Evolutionary conservation across 2,797 vertebrate genomes (phyloP), one percentile per base, ranked within the genome.

Genomic region (Hapalemur alaotrensis): DNA sequence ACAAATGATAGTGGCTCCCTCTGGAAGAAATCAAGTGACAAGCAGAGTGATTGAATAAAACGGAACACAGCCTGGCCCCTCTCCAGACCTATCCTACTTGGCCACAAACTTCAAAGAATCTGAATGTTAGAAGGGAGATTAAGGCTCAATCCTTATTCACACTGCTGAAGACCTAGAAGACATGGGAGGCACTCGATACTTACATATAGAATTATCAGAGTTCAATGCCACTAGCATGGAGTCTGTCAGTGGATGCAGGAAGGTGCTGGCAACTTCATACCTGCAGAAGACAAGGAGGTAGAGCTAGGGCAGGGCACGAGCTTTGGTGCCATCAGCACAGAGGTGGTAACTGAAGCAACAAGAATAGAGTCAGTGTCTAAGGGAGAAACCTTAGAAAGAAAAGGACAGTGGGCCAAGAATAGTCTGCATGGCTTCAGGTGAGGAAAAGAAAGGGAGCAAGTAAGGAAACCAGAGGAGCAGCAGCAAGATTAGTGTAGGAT

Each of bases 1-100:
- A 91, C 57, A 92, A 91, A 95, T 92, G 52, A 82, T 1, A 93
- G 22, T 95, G 67, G 38, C 35, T 97, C 70, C 65, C 93, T 28
- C 43, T 78, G 72, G 93, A 84, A 93, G 32, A 90, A 95, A 96
- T 46, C 43, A 95, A 85, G 18, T 82, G 50, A 89, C n/a, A 93
- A 57, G 43, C 41, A 81, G 50, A 85, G 30, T 72, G 48, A 91
- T 0, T 70, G 18, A 93, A 88, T 54, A 89, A 97, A 91, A 82
- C 18, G 9, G 18, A 79, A 25, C 57, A 50, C 20, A 67, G n/a
- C 11, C 79, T 85, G 0, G 38, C 20, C 65, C 65, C 32, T 90
- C 41, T 96, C 93, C 35, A 94, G 41, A 93, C 41, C 67, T 80
- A 75, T 84, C 65, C 50, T 76, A 52, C 59, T 43, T 80, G 78